Conservation (phyloP, 1,140 invertebrate genomes). For the Lepidurus packardi region DNA sequence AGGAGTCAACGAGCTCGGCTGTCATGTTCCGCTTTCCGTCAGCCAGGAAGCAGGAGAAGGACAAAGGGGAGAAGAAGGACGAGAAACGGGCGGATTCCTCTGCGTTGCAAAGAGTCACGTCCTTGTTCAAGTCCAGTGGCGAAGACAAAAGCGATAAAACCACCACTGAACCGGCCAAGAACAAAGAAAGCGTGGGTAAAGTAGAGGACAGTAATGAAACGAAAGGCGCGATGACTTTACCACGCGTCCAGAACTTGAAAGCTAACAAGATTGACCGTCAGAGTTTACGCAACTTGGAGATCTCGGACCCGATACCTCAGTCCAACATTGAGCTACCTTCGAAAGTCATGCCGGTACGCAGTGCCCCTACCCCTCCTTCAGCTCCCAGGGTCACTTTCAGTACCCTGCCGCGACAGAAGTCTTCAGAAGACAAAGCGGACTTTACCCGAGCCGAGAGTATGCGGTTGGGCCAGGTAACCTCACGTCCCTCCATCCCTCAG, state of each 20-base stretch:
- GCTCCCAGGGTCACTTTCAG: slow-evolving; percentile 26
- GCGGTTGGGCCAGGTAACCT: slow-evolving; percentile 53
- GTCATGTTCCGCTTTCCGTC: slow-evolving; percentile 4
- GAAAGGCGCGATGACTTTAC: slow-evolving; percentile 44
- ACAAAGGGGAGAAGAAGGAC: background rate
- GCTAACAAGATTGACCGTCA: slow-evolving; percentile 60
- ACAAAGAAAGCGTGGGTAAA: slow-evolving; percentile 31
- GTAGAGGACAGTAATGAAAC: slow-evolving; percentile 43
- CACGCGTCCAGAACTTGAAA: slow-evolving; percentile 52
- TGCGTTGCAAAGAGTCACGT: slow-evolving; percentile 23
- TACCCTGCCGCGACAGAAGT: slow-evolving; percentile 28
- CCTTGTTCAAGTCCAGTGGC: slow-evolving; percentile 25
- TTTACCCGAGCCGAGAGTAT: slow-evolving; percentile 66
- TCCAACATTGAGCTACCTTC: slow-evolving; percentile 56
- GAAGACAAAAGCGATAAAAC: background rate
- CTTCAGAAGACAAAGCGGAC: background rate
- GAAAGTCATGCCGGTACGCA: slow-evolving; percentile 51
- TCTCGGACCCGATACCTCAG: slow-evolving; percentile 71
- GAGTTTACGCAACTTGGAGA: slow-evolving; percentile 64
- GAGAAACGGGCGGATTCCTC: slow-evolving; percentile 9
- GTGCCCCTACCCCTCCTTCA: slow-evolving; percentile 38
- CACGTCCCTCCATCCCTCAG: slow-evolving; percentile 52
- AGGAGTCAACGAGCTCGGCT: background rate
- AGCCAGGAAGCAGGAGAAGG: background rate
- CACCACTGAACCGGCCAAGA: background rate